Conservation (phyloP, 2,797 vertebrate species). For the Brachyrhaphis roseni region DNA sequence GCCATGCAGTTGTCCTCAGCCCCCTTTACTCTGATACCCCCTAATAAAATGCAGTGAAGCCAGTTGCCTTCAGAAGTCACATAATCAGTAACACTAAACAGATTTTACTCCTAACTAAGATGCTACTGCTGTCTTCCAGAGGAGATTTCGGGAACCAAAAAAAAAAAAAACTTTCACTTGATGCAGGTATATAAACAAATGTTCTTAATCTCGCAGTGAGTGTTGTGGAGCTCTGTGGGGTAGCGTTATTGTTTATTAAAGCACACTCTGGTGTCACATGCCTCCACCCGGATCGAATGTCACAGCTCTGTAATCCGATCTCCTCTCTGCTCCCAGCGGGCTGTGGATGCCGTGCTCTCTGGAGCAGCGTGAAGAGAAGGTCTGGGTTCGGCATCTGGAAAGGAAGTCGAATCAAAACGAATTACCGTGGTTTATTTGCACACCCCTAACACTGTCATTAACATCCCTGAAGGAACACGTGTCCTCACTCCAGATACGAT, state of each 20-base stretch:
- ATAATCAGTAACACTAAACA: not conserved
- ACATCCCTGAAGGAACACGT: slow-evolving; percentile 23
- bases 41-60: not conserved
- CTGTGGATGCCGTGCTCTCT: slow-evolving; percentile 25
- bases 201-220: slow-evolving; percentile 52
- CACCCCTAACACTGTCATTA: slow-evolving; percentile 23
- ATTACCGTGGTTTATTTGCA: slow-evolving; percentile 55
- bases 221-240: slow-evolving; percentile 39
- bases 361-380: slow-evolving; percentile 33
- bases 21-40: not conserved
- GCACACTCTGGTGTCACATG: slow-evolving; percentile 61
- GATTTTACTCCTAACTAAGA: slow-evolving; percentile 15
- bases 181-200: slow-evolving; percentile 47
- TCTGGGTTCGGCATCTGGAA: slow-evolving; percentile 55
- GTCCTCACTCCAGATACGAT: slow-evolving; percentile 9
- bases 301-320: slow-evolving; percentile 64
- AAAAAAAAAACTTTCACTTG: slow-evolving; percentile 55
- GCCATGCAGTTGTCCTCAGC: not conserved
- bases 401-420: slow-evolving; percentile 58
- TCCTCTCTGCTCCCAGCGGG: slow-evolving; percentile 40
- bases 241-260: slow-evolving; percentile 65
- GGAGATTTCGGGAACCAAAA: slow-evolving; percentile 42
- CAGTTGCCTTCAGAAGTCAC: not conserved
- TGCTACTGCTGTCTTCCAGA: slow-evolving; percentile 33
- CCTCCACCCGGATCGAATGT: slow-evolving; percentile 59